Evolutionary conservation across 2,797 vertebrate genomes (phyloP), one percentile per base, ranked within the genome.

Genomic region (Pseudopleuronectes americanus): DNA sequence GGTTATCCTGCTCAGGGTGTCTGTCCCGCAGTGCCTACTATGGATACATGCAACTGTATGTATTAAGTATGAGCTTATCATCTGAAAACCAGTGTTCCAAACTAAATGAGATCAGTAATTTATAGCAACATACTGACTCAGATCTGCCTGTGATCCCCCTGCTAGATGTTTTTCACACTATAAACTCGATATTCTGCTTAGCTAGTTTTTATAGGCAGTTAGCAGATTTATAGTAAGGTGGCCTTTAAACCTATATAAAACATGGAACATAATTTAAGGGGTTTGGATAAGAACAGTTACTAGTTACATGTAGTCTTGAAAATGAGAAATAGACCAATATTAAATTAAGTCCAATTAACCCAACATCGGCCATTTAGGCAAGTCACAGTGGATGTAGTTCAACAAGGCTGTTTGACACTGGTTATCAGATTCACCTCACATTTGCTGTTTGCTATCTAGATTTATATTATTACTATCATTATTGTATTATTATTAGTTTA

Each of bases 41-140:
- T 23, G 19, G 49, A 53, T 68, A 4, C 12, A 43, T 13, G 77
- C 24, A 43, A 23, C 14, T 8, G 16, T 51, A 49, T 71, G 48
- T 63, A 80, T 75, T 74, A 17, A 63, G 53, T 23, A 68, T 51
- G 70, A 64, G 19, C 19, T 45, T 54, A 62, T 64, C 19, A 62
- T 48, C 48, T 57, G 36, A 58, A 68, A 68, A 62, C 60, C 53
- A 68, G 21, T 26, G 36, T 62, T 73, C 54, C 41, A 54, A 38
- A 63, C 52, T 54, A 57, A 73, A 68, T 61, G 0, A 72, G 48
- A 79, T 77, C 21, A 58, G 64, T 66, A 12, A 79, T 77, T 77
- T 64, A 76, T 48, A 63, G 45, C 55, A 54, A 57, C 43, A 67
- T 48, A 13, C 49, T 5, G 10, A 51, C 23, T 53, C 23, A 24